Evolutionary conservation across 2,113 vertebrate genomes (phyloP).

Genomic region (Condylura cristata): DNA sequence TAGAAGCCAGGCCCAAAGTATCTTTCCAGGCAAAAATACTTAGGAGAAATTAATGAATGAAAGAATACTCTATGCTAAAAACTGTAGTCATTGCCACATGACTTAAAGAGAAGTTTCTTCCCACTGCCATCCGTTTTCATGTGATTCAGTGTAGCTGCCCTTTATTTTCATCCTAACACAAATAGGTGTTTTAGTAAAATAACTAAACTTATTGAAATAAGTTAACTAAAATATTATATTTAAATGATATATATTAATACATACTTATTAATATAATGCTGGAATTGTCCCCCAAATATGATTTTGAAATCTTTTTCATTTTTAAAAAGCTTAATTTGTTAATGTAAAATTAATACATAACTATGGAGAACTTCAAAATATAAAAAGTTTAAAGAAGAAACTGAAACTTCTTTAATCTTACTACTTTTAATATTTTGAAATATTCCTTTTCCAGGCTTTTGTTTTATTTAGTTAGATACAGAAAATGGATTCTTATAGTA

Average conservation of each 20-base stretch:
- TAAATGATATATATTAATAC: not conserved
- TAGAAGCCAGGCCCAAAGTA: not conserved
- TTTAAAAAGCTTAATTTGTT: slow-evolving; percentile 29
- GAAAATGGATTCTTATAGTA: not conserved
- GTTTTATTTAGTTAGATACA: not conserved
- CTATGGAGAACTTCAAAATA: not conserved
- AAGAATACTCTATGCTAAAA: not conserved
- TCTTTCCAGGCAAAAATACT: not conserved
- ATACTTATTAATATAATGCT: not conserved
- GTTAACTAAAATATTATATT: not conserved
- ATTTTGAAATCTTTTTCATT: not conserved
- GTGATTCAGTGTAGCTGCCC: not conserved
- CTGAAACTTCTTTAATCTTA: slow-evolving; percentile 8
- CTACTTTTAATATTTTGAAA: slow-evolving; percentile 13
- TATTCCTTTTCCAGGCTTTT: not conserved
- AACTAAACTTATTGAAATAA: not conserved
- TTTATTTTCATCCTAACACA: slow-evolving; percentile 8
- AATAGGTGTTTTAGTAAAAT: not conserved
- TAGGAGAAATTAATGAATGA: not conserved
- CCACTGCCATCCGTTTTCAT: not conserved
- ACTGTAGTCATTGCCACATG: not conserved
- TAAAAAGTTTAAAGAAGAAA: slow-evolving; percentile 9
- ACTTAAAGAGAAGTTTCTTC: not conserved
- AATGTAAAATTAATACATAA: not conserved
- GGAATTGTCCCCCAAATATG: not conserved